Evolutionary conservation across 2,797 vertebrate genomes (phyloP).

Genomic region (Xiphophorus birchmanni): DNA sequence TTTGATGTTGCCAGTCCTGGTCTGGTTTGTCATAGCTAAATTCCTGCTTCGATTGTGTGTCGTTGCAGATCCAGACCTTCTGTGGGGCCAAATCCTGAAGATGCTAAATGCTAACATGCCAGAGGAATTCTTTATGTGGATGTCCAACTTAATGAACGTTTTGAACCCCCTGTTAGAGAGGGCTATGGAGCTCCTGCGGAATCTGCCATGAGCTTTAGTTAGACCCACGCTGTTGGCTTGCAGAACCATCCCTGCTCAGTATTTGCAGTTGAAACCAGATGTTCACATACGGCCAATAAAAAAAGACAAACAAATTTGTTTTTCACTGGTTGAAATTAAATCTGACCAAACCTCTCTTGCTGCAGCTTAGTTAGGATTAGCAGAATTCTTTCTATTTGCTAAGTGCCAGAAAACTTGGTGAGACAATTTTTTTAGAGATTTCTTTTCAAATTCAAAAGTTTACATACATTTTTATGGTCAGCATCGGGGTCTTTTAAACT

Average conservation of each 20-base stretch:
- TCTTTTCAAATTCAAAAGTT: too few species aligned
- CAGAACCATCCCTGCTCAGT: background rate
- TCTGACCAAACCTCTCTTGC: too few species aligned
- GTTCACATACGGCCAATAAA: too few species aligned
- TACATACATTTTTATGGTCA: too few species aligned
- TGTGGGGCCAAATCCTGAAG: constrained; percentile 80
- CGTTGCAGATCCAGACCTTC: constrained; percentile 81
- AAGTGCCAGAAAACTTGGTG: too few species aligned
- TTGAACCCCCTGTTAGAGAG: constrained; percentile 68
- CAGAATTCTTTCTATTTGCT: too few species aligned
- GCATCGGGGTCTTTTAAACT: too few species aligned
- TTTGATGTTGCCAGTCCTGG: constrained; percentile 19
- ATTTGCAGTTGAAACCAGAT: too few species aligned
- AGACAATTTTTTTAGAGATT: too few species aligned
- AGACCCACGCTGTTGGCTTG: background rate
- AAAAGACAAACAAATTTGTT: too few species aligned
- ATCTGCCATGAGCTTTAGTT: constrained; percentile 39
- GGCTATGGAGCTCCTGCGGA: constrained; percentile 67
- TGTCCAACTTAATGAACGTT: constrained; percentile 70
- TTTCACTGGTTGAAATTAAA: too few species aligned
- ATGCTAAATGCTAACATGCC: constrained; percentile 78
- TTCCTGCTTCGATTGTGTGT: constrained; percentile 81
- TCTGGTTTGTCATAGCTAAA: constrained; percentile 65
- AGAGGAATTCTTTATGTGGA: constrained; percentile 76
- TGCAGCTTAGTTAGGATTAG: too few species aligned